phyloP scores from a whole-genome alignment of 2,888 invertebrate species.

The Napeogenes sylphis region DNA sequence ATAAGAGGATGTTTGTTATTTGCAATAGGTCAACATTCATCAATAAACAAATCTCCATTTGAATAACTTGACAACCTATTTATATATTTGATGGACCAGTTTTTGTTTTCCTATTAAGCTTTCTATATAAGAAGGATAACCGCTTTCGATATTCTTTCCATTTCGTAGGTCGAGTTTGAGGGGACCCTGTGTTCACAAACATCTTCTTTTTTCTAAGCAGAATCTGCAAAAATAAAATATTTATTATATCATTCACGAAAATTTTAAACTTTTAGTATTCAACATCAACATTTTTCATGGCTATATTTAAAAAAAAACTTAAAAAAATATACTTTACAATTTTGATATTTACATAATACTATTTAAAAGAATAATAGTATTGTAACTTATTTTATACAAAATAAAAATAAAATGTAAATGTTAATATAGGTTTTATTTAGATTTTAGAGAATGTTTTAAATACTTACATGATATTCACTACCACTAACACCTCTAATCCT shows the following conservation, averaged over 20 bases:
- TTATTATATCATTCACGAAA: neutral
- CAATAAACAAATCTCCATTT: conserved; percentile 1
- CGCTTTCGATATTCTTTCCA: conserved; percentile 87
- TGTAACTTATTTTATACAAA: too few relatives aligned
- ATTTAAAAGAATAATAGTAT: too few relatives aligned
- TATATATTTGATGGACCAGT: conserved; percentile 72
- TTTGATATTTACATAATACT: too few relatives aligned
- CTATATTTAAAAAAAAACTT: too few relatives aligned
- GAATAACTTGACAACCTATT: conserved; percentile 10
- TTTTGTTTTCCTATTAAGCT: conserved; percentile 88
- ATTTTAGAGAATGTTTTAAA: neutral
- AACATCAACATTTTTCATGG: too few relatives aligned
- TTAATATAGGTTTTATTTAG: too few relatives aligned
- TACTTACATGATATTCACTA: conserved; percentile 86
- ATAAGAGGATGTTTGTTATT: too few relatives aligned
- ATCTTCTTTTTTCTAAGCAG: conserved; percentile 85
- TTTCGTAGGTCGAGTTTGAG: conserved; percentile 83
- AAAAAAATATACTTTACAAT: too few relatives aligned
- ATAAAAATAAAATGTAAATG: too few relatives aligned
- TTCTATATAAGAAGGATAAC: conserved; percentile 85
- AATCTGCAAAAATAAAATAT: conserved; percentile 48
- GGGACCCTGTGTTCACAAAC: conserved; percentile 76
- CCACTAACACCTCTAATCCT: conserved; percentile 92
- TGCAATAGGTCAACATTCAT: too few relatives aligned
- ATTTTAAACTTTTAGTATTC: too few relatives aligned